Conservation (phyloP, 2,113 vertebrate genomes). For the Lycaon pictus region DNA sequence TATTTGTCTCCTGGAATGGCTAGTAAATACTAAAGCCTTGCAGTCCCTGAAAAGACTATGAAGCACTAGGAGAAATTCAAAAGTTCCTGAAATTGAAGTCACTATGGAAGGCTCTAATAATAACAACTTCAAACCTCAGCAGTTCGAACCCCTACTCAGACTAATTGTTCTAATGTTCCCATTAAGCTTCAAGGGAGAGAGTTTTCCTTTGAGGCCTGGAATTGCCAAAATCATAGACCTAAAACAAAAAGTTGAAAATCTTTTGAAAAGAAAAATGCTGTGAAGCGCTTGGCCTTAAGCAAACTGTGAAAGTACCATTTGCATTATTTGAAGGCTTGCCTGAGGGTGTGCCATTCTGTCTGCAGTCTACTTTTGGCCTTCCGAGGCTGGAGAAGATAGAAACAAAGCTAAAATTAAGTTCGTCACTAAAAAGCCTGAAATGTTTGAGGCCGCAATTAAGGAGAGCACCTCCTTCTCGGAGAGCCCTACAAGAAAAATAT, state of each 20-base stretch:
- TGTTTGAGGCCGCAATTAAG: conserved; percentile 88
- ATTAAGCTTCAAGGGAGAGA: no score
- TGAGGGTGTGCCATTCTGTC: conserved; percentile 89
- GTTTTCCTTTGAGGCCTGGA: conserved; percentile 85
- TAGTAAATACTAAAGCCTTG: no score
- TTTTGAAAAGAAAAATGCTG: conserved; percentile 91
- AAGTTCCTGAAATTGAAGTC: no score
- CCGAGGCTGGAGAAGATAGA: conserved; percentile 91
- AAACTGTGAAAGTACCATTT: conserved; percentile 88
- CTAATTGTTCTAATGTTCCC: no score
- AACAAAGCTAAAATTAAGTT: conserved; percentile 90
- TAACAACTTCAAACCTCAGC: no score
- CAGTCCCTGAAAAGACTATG: no score
- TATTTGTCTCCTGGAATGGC: no score
- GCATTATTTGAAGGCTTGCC: conserved; percentile 89
- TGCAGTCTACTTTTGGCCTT: conserved; percentile 90
- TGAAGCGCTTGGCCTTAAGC: conserved; percentile 87
- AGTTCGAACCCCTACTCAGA: no score
- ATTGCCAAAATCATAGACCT: conserved; percentile 89
- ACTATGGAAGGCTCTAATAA: no score
- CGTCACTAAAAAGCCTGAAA: conserved; percentile 89
- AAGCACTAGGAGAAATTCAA: no score
- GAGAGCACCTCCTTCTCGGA: conserved; percentile 78
- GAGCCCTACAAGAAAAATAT: conserved; percentile 86
- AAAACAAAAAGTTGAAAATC: conserved; percentile 89